These are phyloP conservation scores for Lepidochrysops patricia DNA, from an alignment of 2,888 invertebrate species.

Conservation along the genomic window DNA sequence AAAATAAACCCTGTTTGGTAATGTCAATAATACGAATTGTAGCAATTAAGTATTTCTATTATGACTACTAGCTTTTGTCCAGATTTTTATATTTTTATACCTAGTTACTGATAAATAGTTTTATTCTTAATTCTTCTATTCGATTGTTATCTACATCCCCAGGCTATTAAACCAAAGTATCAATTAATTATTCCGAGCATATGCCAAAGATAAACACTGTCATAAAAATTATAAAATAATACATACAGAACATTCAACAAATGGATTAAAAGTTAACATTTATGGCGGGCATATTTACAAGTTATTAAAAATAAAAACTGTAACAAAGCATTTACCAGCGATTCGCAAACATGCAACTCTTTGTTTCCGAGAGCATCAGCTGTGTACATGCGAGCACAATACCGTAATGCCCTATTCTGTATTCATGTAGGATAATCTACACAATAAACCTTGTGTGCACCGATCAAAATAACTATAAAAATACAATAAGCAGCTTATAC, in stretches of 20 bases:
- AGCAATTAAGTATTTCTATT: too few relatives aligned
- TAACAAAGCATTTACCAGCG: slow-evolving; percentile 43
- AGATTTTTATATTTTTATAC: too few relatives aligned
- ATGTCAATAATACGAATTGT: too few relatives aligned
- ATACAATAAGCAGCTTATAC: slow-evolving; percentile 71
- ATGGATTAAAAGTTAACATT: slow-evolving; percentile 23
- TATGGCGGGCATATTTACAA: slow-evolving; percentile 40
- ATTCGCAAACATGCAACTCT: slow-evolving; percentile 47
- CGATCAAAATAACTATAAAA: slow-evolving; percentile 74
- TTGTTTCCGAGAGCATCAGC: slow-evolving; percentile 59
- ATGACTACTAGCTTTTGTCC: too few relatives aligned
- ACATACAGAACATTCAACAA: slow-evolving; percentile 5
- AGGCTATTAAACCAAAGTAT: background rate
- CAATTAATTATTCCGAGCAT: background rate
- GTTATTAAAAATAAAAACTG: slow-evolving; percentile 44
- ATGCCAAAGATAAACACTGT: slow-evolving; percentile 2
- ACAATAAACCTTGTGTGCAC: slow-evolving; percentile 54
- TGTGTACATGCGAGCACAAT: slow-evolving; percentile 60
- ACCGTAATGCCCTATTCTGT: slow-evolving; percentile 44
- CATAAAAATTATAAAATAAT: background rate
- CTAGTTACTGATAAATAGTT: too few relatives aligned
- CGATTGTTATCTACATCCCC: too few relatives aligned
- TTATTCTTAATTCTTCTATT: too few relatives aligned
- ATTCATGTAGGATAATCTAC: slow-evolving; percentile 36
- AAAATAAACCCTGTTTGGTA: too few relatives aligned